A percentile compares a stretch with the other conserved stretches of the same genome.
Evolutionary conservation across 2,888 invertebrate genomes (phyloP).

Genomic region (Papilio elwesi): DNA sequence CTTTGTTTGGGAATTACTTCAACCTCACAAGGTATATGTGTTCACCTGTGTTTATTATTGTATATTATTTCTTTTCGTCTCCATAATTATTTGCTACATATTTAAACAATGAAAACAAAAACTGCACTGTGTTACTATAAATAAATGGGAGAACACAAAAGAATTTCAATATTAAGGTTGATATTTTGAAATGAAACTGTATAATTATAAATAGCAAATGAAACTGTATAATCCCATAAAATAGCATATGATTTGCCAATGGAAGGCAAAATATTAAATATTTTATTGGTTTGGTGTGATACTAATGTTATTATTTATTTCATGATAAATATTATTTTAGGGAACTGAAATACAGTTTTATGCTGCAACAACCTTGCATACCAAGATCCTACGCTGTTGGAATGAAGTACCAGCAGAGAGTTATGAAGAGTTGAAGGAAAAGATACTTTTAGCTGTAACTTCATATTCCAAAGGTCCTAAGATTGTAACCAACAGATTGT

Average conservation of each 20-base stretch:
- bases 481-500: conserved; percentile 93
- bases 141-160: too few relatives aligned
- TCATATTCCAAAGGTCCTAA: conserved; percentile 92
- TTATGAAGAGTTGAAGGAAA: conserved; percentile 89
- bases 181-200: not conserved
- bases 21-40: conserved; percentile 88
- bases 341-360: conserved; percentile 96
- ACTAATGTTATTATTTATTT: conserved; percentile 19
- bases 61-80: not conserved
- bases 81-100: too few relatives aligned
- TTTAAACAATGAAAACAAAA: too few relatives aligned
- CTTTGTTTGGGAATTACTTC: conserved; percentile 95
- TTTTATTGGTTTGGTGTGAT: conserved; percentile 29
- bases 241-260: not conserved
- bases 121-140: too few relatives aligned
- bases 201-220: not conserved
- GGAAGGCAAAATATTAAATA: not conserved
- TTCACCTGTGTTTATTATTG: conserved; percentile 3
- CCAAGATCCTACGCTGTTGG: conserved; percentile 95
- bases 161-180: not conserved
- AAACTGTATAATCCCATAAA: not conserved
- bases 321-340: conserved; percentile 76
- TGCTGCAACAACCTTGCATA: conserved; percentile 95
- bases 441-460: conserved; percentile 90
- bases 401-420: conserved; percentile 92